A percentile compares a stretch with the other conserved stretches of the same genome.
phyloP scores from a whole-genome alignment of 2,797 vertebrate species.

The Liasis olivaceus region DNA sequence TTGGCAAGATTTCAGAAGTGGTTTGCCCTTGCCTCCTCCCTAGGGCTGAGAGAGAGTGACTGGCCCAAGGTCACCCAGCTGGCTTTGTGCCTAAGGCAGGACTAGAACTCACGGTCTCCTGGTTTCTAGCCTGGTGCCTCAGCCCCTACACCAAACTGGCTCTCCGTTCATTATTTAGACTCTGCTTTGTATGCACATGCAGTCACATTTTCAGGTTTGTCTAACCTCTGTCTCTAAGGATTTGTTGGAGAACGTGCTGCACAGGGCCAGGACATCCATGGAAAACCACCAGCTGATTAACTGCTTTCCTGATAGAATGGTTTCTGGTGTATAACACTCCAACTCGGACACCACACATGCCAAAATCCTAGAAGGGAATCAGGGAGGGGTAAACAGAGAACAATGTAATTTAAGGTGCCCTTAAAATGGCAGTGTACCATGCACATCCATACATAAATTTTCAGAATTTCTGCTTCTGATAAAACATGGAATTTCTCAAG shows the following conservation, averaged over 20 bases:
- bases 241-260: slow-evolving; percentile 44
- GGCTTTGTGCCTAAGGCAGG: neutral
- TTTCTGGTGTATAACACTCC: slow-evolving; percentile 56
- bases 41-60: neutral
- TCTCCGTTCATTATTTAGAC: neutral
- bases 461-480: neutral
- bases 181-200: neutral
- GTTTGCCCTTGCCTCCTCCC: neutral
- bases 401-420: neutral
- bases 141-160: neutral
- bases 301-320: slow-evolving; percentile 28
- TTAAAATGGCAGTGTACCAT: neutral
- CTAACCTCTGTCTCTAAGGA: slow-evolving; percentile 62
- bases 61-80: neutral
- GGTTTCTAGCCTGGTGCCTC: neutral
- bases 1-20: neutral
- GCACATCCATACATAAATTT: neutral
- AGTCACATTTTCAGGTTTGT: neutral
- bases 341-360: slow-evolving; percentile 53
- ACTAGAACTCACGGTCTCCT: neutral
- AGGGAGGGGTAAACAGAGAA: neutral
- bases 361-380: slow-evolving; percentile 57
- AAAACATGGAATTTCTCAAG: neutral
- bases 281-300: slow-evolving; percentile 50
- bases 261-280: slow-evolving; percentile 56